Percentiles rank a stretch among this genome's conserved stretches.
These are phyloP conservation scores for Meiosimyza platycephala DNA, from an alignment of 2,888 invertebrate species.

Conservation along the genomic window DNA sequence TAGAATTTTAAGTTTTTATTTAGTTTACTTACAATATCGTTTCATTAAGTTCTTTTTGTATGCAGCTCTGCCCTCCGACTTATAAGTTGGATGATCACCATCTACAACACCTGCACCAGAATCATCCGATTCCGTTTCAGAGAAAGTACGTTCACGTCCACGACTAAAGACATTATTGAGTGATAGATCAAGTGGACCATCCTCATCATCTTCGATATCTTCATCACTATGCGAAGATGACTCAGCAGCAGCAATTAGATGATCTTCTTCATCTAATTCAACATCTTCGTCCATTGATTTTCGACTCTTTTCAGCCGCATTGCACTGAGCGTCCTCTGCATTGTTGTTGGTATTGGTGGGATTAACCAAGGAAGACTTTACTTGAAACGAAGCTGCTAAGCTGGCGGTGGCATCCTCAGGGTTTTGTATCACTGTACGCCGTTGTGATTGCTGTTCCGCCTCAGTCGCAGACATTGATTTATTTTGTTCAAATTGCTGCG, in stretches of 20 bases:
- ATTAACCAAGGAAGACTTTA: background rate
- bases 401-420: slow-evolving; percentile 34
- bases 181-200: slow-evolving; percentile 84
- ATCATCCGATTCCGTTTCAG: slow-evolving; percentile 77
- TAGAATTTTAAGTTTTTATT: background rate
- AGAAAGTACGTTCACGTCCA: slow-evolving; percentile 50
- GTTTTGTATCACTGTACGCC: slow-evolving; percentile 40
- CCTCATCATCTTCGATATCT: slow-evolving; percentile 69
- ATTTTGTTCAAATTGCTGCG: too few species aligned
- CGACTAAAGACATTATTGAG: slow-evolving; percentile 64
- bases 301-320: background rate
- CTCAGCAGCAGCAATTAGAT: slow-evolving; percentile 43
- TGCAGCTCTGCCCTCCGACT: slow-evolving; percentile 69
- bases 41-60: slow-evolving; percentile 95
- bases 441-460: slow-evolving; percentile 31
- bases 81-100: slow-evolving; percentile 53
- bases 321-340: slow-evolving; percentile 43
- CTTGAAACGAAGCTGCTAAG: slow-evolving; percentile 6
- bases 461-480: background rate
- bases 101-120: slow-evolving; percentile 69
- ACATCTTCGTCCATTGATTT: slow-evolving; percentile 45
- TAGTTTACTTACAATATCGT: slow-evolving; percentile 90
- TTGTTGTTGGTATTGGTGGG: slow-evolving; percentile 34
- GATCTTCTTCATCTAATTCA: slow-evolving; percentile 55
- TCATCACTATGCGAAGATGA: slow-evolving; percentile 48